Base-by-base conservation (phyloP, 2,797 vertebrate species). In the Artibeus jamaicensis region DNA sequence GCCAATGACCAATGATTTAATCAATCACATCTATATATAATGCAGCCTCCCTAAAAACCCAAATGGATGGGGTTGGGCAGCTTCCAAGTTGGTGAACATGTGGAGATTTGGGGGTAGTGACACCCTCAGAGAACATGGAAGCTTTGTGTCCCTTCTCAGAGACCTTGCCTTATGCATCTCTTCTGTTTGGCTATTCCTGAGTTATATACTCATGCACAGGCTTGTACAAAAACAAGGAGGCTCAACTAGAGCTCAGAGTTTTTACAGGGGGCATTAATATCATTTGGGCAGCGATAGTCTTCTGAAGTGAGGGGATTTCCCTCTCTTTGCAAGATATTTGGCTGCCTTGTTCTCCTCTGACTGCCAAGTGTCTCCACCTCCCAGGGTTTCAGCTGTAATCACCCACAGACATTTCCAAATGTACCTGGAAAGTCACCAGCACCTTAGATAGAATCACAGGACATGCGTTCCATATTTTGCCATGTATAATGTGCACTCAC, bases 321-420 rank as follows among this genome's bases (percentile, higher is more conserved):
- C 79, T 82, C 9, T 70, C 59, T 86, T 39, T 79, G 65, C 5
- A 84, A 55, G n/a, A 67, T 32, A 32, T 46, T 90, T 92, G 62
- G 4, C 34, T 89, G 89, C 37, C 8, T 11, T 42, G 2, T 55
- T 79, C 4, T 48, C 32, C 9, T 68, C n/a, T 46, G 8, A 3
- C 29, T 39, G n/a, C 53, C 21, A 73, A 10, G 32, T 44, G 44
- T 48, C n/a, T 46, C 48, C 7, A 3, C 4, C 15, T 9, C 57
- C 12, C 32, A 18, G 6, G 12, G 2, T 70, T 77, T 39, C 16
- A 24, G 2, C 21, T 59, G 2, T 37, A 57, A 21, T 39, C 22
- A 7, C 34, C 2, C 18, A 16, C 8, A 18, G 1, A 57, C 10
- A 46, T 70, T 92, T 92, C 14, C 18, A 37, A 55, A 32, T 48